phyloP scores from a whole-genome alignment of 2,113 vertebrate species.

The Atractosteus spatula region DNA sequence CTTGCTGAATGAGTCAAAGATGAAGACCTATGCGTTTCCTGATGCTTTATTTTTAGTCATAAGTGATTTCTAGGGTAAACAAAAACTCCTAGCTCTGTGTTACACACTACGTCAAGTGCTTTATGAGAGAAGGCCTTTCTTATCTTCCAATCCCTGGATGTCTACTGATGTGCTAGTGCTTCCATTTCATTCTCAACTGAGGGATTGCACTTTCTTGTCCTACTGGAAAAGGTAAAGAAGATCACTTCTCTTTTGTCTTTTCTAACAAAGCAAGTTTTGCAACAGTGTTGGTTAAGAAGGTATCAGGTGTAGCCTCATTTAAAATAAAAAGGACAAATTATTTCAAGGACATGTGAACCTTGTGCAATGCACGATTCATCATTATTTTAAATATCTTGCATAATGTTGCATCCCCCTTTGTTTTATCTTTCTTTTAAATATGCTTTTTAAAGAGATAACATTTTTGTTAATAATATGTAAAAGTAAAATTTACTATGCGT shows the following conservation, averaged over 20 bases:
- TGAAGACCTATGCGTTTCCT: slow-evolving; percentile 50
- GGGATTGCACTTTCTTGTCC: neutral
- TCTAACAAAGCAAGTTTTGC: neutral
- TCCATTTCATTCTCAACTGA: slow-evolving; percentile 11
- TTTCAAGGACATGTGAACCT: too few relatives aligned
- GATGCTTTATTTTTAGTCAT: slow-evolving; percentile 55
- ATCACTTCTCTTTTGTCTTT: neutral
- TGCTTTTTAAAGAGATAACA: too few relatives aligned
- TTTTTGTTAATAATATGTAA: too few relatives aligned
- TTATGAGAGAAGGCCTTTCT: slow-evolving; percentile 8
- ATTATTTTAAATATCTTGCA: too few relatives aligned
- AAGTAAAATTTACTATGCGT: too few relatives aligned
- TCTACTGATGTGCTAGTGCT: slow-evolving; percentile 7
- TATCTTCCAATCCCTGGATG: neutral
- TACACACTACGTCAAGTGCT: neutral
- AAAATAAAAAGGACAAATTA: too few relatives aligned
- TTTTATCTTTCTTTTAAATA: too few relatives aligned
- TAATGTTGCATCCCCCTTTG: too few relatives aligned
- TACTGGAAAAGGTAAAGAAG: neutral
- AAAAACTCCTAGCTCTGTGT: slow-evolving; percentile 36
- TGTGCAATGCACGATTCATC: too few relatives aligned
- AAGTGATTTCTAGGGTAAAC: slow-evolving; percentile 52
- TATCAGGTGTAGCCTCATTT: neutral
- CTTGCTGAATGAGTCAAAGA: slow-evolving; percentile 57
- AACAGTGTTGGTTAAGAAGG: neutral